Conservation (phyloP, 2,888 invertebrate genomes). For the Eristalis intricaria region DNA sequence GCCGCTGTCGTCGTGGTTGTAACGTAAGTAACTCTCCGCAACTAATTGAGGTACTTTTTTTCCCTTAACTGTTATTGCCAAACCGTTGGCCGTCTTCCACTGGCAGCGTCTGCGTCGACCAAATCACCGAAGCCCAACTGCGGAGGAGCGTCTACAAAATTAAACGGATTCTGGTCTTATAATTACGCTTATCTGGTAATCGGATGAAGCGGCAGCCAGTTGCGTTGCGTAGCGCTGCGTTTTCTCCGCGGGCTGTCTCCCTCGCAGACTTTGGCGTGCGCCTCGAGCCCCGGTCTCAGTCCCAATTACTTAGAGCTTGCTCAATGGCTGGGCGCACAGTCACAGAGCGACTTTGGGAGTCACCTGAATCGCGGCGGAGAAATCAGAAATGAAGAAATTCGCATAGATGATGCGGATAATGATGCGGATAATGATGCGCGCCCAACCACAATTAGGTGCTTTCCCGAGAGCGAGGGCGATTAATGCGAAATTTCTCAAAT, state of each 20-base stretch:
- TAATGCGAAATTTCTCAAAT: slow-evolving; percentile 29
- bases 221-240: slow-evolving; percentile 4
- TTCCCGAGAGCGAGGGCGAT: slow-evolving; percentile 39
- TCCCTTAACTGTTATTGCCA: slow-evolving; percentile 9
- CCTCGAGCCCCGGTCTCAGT: slow-evolving; percentile 7
- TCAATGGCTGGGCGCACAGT: slow-evolving; percentile 30
- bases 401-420: slow-evolving; percentile 45
- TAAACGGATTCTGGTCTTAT: slow-evolving; percentile 40
- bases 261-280: neutral
- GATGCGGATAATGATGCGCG: slow-evolving; percentile 22
- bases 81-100: slow-evolving; percentile 1
- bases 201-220: slow-evolving; percentile 33
- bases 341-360: slow-evolving; percentile 29
- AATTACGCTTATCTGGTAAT: slow-evolving; percentile 55
- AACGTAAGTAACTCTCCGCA: slow-evolving; percentile 3
- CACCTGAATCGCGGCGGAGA: slow-evolving; percentile 44
- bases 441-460: slow-evolving; percentile 23
- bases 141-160: neutral
- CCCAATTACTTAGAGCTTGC: slow-evolving; percentile 48
- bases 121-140: neutral
- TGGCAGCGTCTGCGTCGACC: neutral
- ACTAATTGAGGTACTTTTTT: slow-evolving; percentile 35
- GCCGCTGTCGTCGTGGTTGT: neutral
- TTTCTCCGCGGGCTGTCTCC: neutral
- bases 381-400: slow-evolving; percentile 46